phyloP scores from a whole-genome alignment of 2,113 vertebrate species.

The Uria lomvia region DNA sequence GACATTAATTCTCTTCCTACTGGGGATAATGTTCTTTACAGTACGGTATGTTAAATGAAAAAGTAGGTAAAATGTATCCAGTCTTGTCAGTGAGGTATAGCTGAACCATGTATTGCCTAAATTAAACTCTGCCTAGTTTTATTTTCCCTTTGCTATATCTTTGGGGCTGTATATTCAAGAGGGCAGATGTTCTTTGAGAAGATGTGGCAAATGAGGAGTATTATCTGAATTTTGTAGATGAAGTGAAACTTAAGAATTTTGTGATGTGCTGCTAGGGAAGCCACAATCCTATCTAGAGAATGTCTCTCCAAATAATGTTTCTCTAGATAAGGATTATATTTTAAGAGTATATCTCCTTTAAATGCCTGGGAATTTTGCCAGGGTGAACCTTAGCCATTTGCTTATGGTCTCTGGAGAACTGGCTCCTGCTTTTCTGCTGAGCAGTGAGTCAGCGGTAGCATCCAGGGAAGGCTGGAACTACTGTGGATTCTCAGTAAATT shows the following conservation, averaged over 20 bases:
- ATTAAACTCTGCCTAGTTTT: background rate
- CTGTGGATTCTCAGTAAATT: background rate
- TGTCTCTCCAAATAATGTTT: background rate
- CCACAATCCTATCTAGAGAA: background rate
- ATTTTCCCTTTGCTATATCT: accelerated
- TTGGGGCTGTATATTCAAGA: background rate
- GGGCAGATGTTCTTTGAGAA: background rate
- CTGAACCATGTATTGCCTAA: background rate
- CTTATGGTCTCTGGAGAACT: background rate
- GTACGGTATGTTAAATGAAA: background rate
- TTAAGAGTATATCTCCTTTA: background rate
- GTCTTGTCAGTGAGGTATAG: background rate
- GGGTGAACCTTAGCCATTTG: background rate
- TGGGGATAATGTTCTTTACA: background rate
- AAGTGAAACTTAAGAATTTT: background rate
- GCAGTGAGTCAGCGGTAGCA: background rate
- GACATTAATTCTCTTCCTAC: background rate
- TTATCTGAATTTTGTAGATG: background rate
- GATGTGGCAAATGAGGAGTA: background rate
- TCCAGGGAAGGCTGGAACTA: background rate
- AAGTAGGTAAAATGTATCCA: background rate
- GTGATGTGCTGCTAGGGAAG: background rate
- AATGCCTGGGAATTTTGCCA: background rate
- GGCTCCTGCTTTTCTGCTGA: background rate
- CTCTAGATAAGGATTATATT: background rate